These are phyloP conservation scores for Callipepla squamata DNA, from an alignment of 2,113 vertebrate species.

Conservation along the genomic window DNA sequence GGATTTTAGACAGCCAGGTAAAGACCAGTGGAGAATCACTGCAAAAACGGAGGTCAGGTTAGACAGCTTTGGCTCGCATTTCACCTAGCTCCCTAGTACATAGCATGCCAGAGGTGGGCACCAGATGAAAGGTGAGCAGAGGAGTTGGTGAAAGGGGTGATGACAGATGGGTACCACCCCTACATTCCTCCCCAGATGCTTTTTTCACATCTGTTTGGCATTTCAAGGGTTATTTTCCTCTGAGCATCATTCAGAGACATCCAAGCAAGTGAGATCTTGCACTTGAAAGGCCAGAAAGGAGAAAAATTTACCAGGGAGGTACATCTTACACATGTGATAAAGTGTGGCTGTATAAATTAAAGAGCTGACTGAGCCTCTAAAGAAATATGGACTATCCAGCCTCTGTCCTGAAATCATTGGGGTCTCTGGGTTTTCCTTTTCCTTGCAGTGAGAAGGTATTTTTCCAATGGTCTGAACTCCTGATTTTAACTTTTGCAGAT, in stretches of 20 bases:
- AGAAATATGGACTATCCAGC: neutral
- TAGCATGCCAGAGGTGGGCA: slow-evolving; percentile 43
- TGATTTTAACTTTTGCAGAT: neutral
- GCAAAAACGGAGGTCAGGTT: neutral
- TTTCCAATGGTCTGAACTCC: slow-evolving; percentile 12
- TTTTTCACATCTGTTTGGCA: slow-evolving; percentile 58
- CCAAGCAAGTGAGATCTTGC: slow-evolving; percentile 22
- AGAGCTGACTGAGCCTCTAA: neutral
- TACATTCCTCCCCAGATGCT: slow-evolving; percentile 1
- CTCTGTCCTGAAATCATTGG: neutral
- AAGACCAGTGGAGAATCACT: neutral
- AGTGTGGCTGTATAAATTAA: slow-evolving; percentile 9
- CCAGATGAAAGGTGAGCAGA: neutral
- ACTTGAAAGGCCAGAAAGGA: slow-evolving; percentile 30
- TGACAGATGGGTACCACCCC: slow-evolving; percentile 25
- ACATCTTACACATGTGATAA: neutral
- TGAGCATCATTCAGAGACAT: neutral
- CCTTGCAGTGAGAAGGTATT: neutral
- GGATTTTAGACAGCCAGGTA: neutral
- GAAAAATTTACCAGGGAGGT: slow-evolving; percentile 2
- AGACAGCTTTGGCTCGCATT: neutral
- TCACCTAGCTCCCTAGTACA: neutral
- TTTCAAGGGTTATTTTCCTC: slow-evolving; percentile 17
- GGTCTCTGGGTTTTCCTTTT: neutral
- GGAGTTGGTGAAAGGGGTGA: slow-evolving; percentile 29